These are phyloP conservation scores for Ceraclea dissimilis DNA, from an alignment of 2,888 invertebrate genomes.

Conservation along the genomic window DNA sequence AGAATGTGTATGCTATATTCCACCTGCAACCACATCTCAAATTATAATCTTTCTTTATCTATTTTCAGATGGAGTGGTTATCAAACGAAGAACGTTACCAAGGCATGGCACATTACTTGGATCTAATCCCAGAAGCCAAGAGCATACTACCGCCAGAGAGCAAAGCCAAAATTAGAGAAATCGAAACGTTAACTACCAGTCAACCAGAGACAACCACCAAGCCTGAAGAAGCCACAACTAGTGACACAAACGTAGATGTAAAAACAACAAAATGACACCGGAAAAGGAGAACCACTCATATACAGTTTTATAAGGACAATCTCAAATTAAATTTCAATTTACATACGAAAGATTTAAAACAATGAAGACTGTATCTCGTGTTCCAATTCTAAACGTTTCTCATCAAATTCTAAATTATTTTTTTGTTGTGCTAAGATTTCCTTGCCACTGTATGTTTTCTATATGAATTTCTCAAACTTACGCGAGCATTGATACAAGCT, in stretches of 20 bases:
- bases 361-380: background rate
- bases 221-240: background rate
- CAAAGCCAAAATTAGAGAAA: background rate
- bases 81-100: conserved; percentile 42
- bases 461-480: no score
- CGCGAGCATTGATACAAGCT: no score
- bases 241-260: background rate
- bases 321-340: background rate
- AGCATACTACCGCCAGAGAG: background rate
- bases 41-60: no score
- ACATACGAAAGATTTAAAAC: background rate
- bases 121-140: background rate
- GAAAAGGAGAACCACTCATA: background rate
- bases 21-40: no score
- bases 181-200: background rate
- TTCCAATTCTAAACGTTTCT: no score
- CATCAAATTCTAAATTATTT: no score
- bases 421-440: no score
- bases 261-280: conserved; percentile 5
- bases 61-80: conserved; percentile 44
- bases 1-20: background rate
- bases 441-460: no score
- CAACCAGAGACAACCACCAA: background rate
- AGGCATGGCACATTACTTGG: conserved; percentile 45
- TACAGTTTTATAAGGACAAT: conserved; percentile 3